Percentiles rank a stretch among this genome's conserved stretches.
phyloP scores from a whole-genome alignment of 2,113 vertebrate genomes.

The Maccullochella peelii region DNA sequence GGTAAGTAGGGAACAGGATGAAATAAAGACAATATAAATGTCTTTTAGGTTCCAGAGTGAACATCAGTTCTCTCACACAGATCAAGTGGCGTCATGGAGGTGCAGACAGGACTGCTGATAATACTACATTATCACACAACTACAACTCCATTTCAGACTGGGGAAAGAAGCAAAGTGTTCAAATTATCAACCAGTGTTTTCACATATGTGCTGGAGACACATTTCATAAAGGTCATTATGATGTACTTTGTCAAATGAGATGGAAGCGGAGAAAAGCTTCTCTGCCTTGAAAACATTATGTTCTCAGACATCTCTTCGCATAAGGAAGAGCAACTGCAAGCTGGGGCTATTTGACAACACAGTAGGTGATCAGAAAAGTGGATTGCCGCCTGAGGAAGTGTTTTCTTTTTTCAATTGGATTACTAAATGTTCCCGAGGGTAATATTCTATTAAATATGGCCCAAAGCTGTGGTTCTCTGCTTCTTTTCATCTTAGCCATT shows the following conservation, averaged over 20 bases:
- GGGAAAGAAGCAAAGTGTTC: background rate
- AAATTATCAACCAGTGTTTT: slow-evolving; percentile 28
- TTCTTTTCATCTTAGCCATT: slow-evolving; percentile 5
- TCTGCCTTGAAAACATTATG: slow-evolving; percentile 20
- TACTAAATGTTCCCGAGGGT: slow-evolving; percentile 48
- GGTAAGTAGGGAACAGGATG: background rate
- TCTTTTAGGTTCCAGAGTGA: slow-evolving; percentile 29
- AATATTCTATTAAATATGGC: slow-evolving; percentile 50
- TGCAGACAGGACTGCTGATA: slow-evolving; percentile 1
- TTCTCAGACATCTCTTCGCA: slow-evolving; percentile 12
- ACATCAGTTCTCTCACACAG: slow-evolving; percentile 25
- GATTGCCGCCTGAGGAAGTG: slow-evolving; percentile 44
- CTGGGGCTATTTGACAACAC: slow-evolving; percentile 69
- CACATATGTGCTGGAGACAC: slow-evolving; percentile 5
- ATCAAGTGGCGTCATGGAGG: background rate
- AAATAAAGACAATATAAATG: slow-evolving; percentile 10
- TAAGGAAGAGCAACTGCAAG: slow-evolving; percentile 32
- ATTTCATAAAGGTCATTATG: slow-evolving; percentile 50
- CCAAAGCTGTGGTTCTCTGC: slow-evolving; percentile 40
- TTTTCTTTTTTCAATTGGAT: slow-evolving; percentile 43
- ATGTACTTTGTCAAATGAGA: slow-evolving; percentile 28
- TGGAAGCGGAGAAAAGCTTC: slow-evolving; percentile 12
- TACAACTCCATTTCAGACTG: background rate
- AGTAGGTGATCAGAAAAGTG: slow-evolving; percentile 63
- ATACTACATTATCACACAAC: too few species aligned